Evolutionary conservation across 2,113 vertebrate genomes (phyloP).

Genomic region (Orientallactaga bullata): DNA sequence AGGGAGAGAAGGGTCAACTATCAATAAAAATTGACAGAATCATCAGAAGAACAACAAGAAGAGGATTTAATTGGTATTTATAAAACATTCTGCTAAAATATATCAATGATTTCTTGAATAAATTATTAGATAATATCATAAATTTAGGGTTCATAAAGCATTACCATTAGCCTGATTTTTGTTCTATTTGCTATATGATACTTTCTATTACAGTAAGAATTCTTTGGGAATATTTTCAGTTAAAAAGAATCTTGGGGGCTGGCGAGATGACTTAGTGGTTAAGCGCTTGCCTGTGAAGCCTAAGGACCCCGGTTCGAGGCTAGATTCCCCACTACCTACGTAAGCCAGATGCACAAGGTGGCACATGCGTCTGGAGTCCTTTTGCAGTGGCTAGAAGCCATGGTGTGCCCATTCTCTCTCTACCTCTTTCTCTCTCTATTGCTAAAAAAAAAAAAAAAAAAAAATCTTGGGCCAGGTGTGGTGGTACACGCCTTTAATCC

Average conservation of each 20-base stretch:
- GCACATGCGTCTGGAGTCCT: no score
- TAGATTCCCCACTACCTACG: no score
- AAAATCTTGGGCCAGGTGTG: no score
- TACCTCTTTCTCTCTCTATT: no score
- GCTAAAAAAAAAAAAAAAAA: no score
- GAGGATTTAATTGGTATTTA: not conserved
- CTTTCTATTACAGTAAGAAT: conserved; percentile 21
- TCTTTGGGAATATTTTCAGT: conserved; percentile 18
- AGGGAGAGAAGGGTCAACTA: not conserved
- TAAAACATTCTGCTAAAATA: not conserved
- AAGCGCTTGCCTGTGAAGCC: no score
- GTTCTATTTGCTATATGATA: not conserved
- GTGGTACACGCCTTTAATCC: no score
- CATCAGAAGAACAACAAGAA: conserved; percentile 41
- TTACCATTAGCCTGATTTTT: conserved; percentile 45
- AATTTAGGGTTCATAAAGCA: conserved; percentile 3
- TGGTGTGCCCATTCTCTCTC: no score
- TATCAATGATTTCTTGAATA: conserved; percentile 17
- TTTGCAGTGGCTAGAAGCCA: no score
- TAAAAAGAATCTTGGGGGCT: not conserved
- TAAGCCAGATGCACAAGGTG: no score
- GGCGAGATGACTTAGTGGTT: not conserved
- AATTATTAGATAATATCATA: conserved; percentile 28
- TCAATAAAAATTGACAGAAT: not conserved
- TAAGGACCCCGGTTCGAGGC: no score